Conservation (phyloP, 2,113 vertebrate genomes). For the Spheniscus mendiculus region DNA sequence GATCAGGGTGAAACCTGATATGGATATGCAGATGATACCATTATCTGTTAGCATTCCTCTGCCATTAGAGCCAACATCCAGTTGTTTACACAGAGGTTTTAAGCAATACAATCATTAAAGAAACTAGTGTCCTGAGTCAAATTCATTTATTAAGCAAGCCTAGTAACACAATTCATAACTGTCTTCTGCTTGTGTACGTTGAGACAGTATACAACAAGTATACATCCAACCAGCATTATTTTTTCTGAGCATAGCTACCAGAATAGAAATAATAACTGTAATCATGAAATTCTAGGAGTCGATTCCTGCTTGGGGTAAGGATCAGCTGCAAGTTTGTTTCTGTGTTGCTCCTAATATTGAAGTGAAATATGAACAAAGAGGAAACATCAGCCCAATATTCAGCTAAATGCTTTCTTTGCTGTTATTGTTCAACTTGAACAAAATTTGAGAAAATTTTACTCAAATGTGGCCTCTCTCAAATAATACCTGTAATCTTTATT, state of each 20-base stretch:
- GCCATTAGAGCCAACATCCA: background rate
- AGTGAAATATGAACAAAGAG: background rate
- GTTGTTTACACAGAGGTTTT: background rate
- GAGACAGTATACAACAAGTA: background rate
- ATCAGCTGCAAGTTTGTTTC: background rate
- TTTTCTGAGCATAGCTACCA: background rate
- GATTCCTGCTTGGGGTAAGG: background rate
- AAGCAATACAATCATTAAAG: background rate
- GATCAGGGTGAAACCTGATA: background rate
- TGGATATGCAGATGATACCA: background rate
- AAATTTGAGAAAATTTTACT: background rate
- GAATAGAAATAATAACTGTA: background rate
- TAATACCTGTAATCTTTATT: background rate
- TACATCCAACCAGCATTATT: background rate
- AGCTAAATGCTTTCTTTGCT: background rate
- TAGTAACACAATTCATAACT: background rate
- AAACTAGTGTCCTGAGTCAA: background rate
- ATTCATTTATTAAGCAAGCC: background rate
- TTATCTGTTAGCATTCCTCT: background rate
- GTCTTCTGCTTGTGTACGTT: background rate
- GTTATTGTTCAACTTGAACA: background rate
- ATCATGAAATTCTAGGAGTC: background rate
- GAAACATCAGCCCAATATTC: background rate
- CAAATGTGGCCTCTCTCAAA: background rate
- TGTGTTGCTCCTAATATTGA: background rate